Evolutionary conservation across 2,797 vertebrate species (phyloP).

Genomic region (Poeciliopsis paucimaculata): DNA sequence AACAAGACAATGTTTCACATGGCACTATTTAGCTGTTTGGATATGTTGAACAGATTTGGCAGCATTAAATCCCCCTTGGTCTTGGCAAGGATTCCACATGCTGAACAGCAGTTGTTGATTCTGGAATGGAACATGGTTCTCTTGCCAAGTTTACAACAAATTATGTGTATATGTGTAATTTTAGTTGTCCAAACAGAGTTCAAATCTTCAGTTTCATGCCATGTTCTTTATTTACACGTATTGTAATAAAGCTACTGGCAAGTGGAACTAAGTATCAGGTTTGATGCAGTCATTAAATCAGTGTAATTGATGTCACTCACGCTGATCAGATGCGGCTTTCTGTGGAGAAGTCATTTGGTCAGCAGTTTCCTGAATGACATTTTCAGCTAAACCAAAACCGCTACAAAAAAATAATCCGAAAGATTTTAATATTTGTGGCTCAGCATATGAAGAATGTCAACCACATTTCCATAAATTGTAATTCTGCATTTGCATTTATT

Average conservation of each 20-base stretch:
- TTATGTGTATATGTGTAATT: constrained; percentile 51
- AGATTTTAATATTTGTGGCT: not conserved
- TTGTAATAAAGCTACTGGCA: constrained; percentile 1
- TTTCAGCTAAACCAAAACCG: constrained; percentile 59
- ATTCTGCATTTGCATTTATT: constrained; percentile 35
- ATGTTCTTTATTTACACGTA: not conserved
- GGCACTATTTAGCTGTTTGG: constrained; percentile 59
- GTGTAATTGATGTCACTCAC: constrained; percentile 17
- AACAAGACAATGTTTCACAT: constrained; percentile 39
- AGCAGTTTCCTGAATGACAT: constrained; percentile 57
- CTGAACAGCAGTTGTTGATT: constrained; percentile 77
- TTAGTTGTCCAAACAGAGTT: constrained; percentile 32
- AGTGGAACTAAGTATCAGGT: constrained; percentile 9
- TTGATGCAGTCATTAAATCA: constrained; percentile 20
- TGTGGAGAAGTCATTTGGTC: constrained; percentile 58
- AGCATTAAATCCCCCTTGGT: constrained; percentile 63
- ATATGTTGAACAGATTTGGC: constrained; percentile 73
- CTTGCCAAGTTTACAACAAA: constrained; percentile 61
- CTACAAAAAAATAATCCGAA: not conserved
- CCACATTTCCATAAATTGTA: constrained; percentile 28
- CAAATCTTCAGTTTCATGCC: constrained; percentile 24
- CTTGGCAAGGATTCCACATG: constrained; percentile 70
- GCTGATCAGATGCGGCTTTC: constrained; percentile 42
- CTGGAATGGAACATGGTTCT: constrained; percentile 63
- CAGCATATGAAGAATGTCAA: not conserved